Evolutionary conservation across 2,888 invertebrate species (phyloP).

Genomic region (Ochropleura leucogaster): DNA sequence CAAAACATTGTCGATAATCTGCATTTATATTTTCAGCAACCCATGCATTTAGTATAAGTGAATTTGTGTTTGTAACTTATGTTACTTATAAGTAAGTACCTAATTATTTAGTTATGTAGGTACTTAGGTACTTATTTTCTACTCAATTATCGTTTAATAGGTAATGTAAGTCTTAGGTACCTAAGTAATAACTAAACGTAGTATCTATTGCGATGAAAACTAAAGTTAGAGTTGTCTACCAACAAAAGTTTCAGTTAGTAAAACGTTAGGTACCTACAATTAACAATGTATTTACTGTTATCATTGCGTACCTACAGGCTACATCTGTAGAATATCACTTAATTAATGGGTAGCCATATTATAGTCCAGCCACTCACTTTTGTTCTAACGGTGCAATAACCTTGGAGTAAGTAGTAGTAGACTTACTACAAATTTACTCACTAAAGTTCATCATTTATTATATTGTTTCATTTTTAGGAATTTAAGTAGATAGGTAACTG

Average conservation of each 20-base stretch:
- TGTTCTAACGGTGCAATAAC: neutral
- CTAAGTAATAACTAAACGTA: neutral
- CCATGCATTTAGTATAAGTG: conserved; percentile 47
- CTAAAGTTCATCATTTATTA: neutral
- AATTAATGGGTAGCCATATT: neutral
- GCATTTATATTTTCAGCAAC: conserved; percentile 61
- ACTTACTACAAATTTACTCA: neutral
- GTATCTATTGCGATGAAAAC: neutral
- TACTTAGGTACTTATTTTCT: neutral
- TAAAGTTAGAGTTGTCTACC: neutral
- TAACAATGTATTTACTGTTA: neutral
- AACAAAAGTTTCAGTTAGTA: neutral
- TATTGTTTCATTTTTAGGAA: neutral
- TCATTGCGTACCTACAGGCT: neutral
- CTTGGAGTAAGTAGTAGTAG: neutral
- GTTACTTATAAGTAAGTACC: too few species aligned
- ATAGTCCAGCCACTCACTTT: neutral
- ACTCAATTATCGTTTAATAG: neutral
- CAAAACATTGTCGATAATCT: conserved; percentile 67
- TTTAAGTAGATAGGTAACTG: neutral
- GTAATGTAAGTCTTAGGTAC: neutral
- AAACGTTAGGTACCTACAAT: neutral
- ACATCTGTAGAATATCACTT: neutral
- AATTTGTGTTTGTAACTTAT: neutral
- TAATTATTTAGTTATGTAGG: too few species aligned